Conservation (phyloP, 2,797 vertebrate genomes). For the Paratrypauchen microcephalus region DNA sequence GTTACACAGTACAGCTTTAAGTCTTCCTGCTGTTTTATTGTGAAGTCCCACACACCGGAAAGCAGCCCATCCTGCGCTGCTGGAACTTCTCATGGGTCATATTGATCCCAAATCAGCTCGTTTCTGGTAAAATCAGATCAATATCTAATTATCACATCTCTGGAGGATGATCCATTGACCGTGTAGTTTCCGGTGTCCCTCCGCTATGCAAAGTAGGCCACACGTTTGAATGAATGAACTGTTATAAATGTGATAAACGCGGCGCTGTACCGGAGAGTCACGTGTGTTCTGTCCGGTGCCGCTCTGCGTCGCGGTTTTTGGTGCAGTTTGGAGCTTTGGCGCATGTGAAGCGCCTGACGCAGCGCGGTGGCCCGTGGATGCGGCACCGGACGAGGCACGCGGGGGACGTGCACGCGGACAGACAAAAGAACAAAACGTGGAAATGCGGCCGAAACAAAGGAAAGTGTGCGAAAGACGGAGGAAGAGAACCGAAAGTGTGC, state of each 20-base stretch:
- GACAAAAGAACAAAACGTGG: background rate
- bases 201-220: conserved; percentile 29
- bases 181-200: conserved; percentile 5
- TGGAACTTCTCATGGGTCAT: background rate
- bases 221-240: background rate
- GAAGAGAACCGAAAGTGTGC: background rate
- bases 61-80: background rate
- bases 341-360: conserved; percentile 30
- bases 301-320: background rate
- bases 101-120: conserved; percentile 28
- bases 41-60: conserved; percentile 11
- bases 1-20: too few relatives aligned
- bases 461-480: too few relatives aligned
- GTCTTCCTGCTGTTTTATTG: conserved; percentile 20
- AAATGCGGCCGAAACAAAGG: background rate
- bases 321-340: conserved; percentile 14
- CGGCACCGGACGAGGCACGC: conserved; percentile 40
- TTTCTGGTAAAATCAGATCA: conserved; percentile 11
- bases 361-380: conserved; percentile 36
- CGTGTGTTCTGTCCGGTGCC: background rate
- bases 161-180: conserved; percentile 7
- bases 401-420: background rate
- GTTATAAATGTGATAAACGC: background rate
- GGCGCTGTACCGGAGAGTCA: background rate
- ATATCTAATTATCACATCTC: conserved; percentile 28